phyloP scores from a whole-genome alignment of 2,113 vertebrate species.

The Bungarus multicinctus region DNA sequence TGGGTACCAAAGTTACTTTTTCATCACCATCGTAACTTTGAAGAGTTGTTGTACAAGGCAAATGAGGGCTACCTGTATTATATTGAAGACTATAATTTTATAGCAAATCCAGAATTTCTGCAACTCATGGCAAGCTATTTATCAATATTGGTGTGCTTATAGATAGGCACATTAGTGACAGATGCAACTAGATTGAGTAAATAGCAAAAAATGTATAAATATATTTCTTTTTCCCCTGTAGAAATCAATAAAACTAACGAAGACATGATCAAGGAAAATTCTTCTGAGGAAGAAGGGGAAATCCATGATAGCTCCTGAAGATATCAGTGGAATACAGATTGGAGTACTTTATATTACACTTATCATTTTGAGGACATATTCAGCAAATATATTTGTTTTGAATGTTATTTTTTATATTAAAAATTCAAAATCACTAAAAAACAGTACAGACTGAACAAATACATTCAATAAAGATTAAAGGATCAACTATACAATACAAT shows the following conservation, averaged over 20 bases:
- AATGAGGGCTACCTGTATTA: background rate
- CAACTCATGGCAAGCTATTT: background rate
- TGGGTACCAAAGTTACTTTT: background rate
- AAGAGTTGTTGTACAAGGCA: background rate
- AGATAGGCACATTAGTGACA: background rate
- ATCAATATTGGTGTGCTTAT: background rate
- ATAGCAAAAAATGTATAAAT: background rate
- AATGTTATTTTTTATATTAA: background rate
- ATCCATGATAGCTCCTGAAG: constrained; percentile 54
- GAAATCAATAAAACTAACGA: constrained; percentile 63
- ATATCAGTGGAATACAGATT: background rate
- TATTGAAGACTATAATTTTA: background rate
- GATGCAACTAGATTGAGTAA: background rate
- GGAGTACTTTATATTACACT: constrained; percentile 20
- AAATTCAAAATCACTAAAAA: background rate
- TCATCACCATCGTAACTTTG: background rate
- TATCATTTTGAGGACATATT: background rate
- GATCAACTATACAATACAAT: background rate
- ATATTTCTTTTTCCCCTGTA: constrained; percentile 44
- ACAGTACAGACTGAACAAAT: background rate
- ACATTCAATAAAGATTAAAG: background rate
- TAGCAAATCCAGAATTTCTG: background rate
- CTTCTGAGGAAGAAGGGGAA: constrained; percentile 64
- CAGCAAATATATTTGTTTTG: constrained; percentile 3
- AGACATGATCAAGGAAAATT: constrained; percentile 54